Evolutionary conservation across 1,140 invertebrate genomes (phyloP).

Genomic region (Sitodiplosis mosellana): DNA sequence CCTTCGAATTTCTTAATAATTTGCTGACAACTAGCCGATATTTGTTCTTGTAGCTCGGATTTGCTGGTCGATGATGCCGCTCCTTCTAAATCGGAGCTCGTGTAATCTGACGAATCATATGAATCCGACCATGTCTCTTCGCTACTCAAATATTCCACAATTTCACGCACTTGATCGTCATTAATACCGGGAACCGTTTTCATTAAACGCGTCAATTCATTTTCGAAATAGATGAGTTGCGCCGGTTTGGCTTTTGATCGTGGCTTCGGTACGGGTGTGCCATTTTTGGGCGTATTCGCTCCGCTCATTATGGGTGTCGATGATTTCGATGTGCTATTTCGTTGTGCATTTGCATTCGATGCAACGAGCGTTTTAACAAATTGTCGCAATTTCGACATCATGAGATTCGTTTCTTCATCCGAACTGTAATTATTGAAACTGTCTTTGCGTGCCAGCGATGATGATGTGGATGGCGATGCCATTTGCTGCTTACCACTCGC

Average conservation of each 20-base stretch:
- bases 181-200: slow-evolving; percentile 78
- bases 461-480: slow-evolving; percentile 11
- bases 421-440: slow-evolving; percentile 87
- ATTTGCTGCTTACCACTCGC: slow-evolving; percentile 23
- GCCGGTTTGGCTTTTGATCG: slow-evolving; percentile 50
- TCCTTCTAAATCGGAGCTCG: slow-evolving; percentile 70
- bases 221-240: slow-evolving; percentile 72
- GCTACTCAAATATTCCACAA: slow-evolving; percentile 77
- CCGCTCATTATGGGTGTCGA: slow-evolving; percentile 19
- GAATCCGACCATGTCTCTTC: slow-evolving; percentile 87
- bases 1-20: slow-evolving; percentile 71
- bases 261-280: slow-evolving; percentile 33
- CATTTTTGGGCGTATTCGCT: slow-evolving; percentile 29
- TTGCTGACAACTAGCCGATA: slow-evolving; percentile 70
- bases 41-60: slow-evolving; percentile 61
- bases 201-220: slow-evolving; percentile 74
- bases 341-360: slow-evolving; percentile 35
- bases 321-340: slow-evolving; percentile 9
- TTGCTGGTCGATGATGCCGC: slow-evolving; percentile 37
- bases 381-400: slow-evolving; percentile 86
- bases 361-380: slow-evolving; percentile 78
- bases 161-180: slow-evolving; percentile 76
- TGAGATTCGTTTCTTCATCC: slow-evolving; percentile 80
- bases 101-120: slow-evolving; percentile 78
- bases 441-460: slow-evolving; percentile 53